Base-by-base conservation (phyloP, 23 tunicate genomes). In the Phallusia fumigata region DNA sequence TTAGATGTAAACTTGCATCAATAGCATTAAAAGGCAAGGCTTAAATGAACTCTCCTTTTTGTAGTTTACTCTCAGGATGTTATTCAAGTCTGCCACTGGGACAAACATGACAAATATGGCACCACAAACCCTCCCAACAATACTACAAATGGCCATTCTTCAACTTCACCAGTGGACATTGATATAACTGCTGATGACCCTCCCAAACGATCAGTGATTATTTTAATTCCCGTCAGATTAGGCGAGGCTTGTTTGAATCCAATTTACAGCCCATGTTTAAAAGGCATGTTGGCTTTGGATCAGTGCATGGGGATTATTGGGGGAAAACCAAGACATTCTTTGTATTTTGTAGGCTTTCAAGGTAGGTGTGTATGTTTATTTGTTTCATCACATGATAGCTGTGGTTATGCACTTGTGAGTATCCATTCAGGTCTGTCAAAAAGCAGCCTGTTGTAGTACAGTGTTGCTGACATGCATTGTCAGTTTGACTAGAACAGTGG, bases 291-390 rank as follows among this genome's bases (percentile, higher is more conserved):
- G 36, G 44, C 87, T 22, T 44, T 93, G 31, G 65, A 84, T 19
- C 80, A 79, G 26, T 65, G 87, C 76, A 65, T 85, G 50, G 98
- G 98, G 2, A 85, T 93, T 73, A 90, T 93, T 51, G 98, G 98
- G 16, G 98, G 98, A 50, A 93, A 85, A 40, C 93, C 98, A 28
- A 88, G 85, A 32, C 93, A 88, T 73, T 93, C 98, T 0, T 82
- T 93, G 81, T 88, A 93, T 65, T 93, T 93, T 81, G 87, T 93
- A 77, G 98, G 93, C 8, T 81, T 75, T 77, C 98, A 93, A 93
- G 98, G 98, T 93, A 58, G 31, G 58, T 51, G n/a, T n/a, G n/a
- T n/a, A n/a, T n/a, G n/a, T n/a, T n/a, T n/a, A n/a, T n/a, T n/a
- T n/a, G n/a, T n/a, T n/a, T n/a, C n/a, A n/a, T n/a, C n/a, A n/a